Evolutionary conservation across 2,888 invertebrate species (phyloP).

Genomic region (Polydrusus pterygomalis): DNA sequence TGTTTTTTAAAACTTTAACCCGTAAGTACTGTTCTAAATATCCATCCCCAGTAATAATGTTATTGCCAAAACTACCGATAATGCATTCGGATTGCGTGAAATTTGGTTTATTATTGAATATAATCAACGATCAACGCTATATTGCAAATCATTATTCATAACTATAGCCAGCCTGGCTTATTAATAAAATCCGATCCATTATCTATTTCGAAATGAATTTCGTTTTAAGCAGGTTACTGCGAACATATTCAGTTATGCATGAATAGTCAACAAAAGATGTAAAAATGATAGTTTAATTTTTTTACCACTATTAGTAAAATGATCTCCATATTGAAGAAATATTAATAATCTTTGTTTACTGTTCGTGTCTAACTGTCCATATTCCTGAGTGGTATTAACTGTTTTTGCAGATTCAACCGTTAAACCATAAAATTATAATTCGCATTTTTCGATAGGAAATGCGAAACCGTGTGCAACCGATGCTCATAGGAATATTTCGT

Average conservation of each 20-base stretch:
- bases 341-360: no score
- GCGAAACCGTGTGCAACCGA: no score
- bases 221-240: neutral
- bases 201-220: constrained; percentile 19
- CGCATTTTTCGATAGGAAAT: no score
- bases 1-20: no score
- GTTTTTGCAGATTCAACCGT: no score
- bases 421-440: no score
- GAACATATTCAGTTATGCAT: neutral
- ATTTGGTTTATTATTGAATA: constrained; percentile 59
- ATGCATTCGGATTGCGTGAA: constrained; percentile 57
- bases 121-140: constrained; percentile 55
- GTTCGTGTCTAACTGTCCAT: no score
- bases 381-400: no score
- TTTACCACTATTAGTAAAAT: no score
- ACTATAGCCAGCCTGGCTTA: constrained; percentile 46
- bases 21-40: neutral
- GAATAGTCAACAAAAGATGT: neutral
- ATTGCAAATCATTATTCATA: constrained; percentile 56
- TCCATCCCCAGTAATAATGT: neutral
- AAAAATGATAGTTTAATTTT: neutral
- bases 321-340: no score
- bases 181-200: constrained; percentile 23
- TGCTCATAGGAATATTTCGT: no score
- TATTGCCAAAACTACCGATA: neutral